Percentiles rank a stretch among this genome's conserved stretches.
Evolutionary conservation across 2,888 invertebrate species (phyloP).

Genomic region (Polymixis flavicincta): DNA sequence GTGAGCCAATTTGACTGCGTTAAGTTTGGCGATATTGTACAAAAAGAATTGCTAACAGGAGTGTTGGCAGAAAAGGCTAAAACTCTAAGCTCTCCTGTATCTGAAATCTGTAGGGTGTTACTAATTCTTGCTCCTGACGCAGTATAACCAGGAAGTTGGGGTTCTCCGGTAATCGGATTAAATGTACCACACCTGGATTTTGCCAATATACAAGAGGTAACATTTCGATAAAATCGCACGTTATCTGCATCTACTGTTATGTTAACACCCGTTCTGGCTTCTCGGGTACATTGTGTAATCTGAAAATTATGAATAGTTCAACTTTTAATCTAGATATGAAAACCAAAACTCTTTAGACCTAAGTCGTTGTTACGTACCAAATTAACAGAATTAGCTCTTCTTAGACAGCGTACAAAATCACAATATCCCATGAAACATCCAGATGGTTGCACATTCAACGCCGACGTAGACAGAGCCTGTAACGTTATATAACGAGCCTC

Average conservation of each 20-base stretch:
- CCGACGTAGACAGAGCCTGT: conserved; percentile 84
- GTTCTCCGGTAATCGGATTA: conserved; percentile 92
- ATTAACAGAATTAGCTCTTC: conserved; percentile 90
- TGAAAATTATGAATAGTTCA: conserved; percentile 69
- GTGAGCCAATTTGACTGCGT: conserved; percentile 89
- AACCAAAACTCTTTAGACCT: neutral
- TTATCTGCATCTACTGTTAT: conserved; percentile 88
- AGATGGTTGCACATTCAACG: conserved; percentile 85
- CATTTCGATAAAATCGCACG: conserved; percentile 91
- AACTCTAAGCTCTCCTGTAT: conserved; percentile 89
- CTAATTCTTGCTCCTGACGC: conserved; percentile 82
- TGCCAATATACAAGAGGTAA: conserved; percentile 92
- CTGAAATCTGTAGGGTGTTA: conserved; percentile 90
- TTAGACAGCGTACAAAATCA: conserved; percentile 91
- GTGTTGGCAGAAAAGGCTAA: conserved; percentile 89
- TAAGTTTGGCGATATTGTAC: conserved; percentile 87
- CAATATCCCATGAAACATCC: conserved; percentile 91
- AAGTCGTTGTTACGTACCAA: conserved; percentile 81
- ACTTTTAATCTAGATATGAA: neutral
- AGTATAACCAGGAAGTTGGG: conserved; percentile 89
- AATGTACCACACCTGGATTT: conserved; percentile 91
- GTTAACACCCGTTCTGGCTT: conserved; percentile 88
- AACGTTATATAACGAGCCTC: neutral
- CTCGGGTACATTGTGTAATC: conserved; percentile 89
- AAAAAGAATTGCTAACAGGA: conserved; percentile 89